phyloP scores from a whole-genome alignment of 2,888 invertebrate species.

The Ophonus ardosiacus region DNA sequence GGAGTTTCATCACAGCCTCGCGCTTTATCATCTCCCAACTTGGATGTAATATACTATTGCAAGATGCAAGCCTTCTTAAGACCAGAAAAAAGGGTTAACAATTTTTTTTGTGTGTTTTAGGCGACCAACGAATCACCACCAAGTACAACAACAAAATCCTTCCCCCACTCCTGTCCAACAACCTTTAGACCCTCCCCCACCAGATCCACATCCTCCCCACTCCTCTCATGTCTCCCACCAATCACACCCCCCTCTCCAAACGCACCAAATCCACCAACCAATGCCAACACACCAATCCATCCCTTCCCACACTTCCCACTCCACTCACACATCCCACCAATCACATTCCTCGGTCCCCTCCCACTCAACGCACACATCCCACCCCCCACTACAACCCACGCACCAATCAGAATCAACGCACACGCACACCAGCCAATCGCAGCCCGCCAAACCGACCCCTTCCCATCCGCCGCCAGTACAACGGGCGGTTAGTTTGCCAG shows the following conservation, averaged over 20 bases:
- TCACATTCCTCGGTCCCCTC: not conserved
- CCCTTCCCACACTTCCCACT: no score
- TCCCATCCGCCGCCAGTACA: constrained; percentile 68
- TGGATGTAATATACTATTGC: no score
- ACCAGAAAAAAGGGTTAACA: not conserved
- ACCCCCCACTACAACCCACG: constrained; percentile 13
- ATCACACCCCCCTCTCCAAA: constrained; percentile 2
- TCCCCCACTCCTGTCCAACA: constrained; percentile 69
- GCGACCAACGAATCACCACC: constrained; percentile 74
- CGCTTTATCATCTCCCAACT: no score
- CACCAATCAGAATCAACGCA: not conserved
- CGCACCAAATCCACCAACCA: constrained; percentile 46
- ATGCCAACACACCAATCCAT: not conserved
- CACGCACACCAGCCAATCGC: constrained; percentile 65
- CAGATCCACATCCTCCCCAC: constrained; percentile 72
- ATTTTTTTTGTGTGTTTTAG: constrained; percentile 67
- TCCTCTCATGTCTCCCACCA: constrained; percentile 68
- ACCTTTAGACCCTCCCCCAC: constrained; percentile 72
- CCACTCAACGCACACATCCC: constrained; percentile 36
- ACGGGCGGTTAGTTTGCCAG: constrained; percentile 70
- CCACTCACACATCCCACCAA: not conserved
- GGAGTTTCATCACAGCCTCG: no score
- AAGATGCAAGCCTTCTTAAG: no score
- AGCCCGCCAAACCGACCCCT: constrained; percentile 66
- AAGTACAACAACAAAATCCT: constrained; percentile 64